Conservation (phyloP, 2,113 vertebrate species). For the Siniperca knerii region DNA sequence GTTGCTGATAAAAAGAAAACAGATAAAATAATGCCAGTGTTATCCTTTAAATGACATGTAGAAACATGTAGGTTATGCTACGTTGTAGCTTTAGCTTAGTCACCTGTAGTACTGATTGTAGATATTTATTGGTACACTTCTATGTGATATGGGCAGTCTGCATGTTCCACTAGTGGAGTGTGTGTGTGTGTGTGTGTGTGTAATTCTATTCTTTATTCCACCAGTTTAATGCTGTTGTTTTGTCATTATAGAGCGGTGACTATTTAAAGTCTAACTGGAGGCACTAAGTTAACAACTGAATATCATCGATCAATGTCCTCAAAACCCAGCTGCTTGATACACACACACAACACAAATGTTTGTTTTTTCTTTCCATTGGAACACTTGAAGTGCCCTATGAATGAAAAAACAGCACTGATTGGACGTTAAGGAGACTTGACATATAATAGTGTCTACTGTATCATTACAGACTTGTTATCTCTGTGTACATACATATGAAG, state of each 20-base stretch:
- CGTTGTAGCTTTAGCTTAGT: background rate
- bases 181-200: background rate
- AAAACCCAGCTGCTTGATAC: no score
- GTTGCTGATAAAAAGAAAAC: background rate
- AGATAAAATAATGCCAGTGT: background rate
- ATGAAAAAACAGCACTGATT: background rate
- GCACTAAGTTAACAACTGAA: no score
- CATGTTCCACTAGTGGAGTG: background rate
- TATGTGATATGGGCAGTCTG: background rate
- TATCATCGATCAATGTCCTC: no score
- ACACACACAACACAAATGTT: no score
- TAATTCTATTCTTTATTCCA: no score
- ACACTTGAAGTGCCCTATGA: background rate
- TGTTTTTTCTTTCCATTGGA: background rate
- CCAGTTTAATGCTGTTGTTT: no score
- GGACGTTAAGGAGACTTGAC: background rate
- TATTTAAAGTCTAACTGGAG: no score
- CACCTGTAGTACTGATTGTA: background rate
- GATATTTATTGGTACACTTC: constrained; percentile 4
- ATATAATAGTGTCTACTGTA: background rate
- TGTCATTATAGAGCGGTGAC: no score
- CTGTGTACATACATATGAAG: background rate
- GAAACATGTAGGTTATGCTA: background rate
- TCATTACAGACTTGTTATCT: background rate
- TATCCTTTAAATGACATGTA: background rate